phyloP scores from a whole-genome alignment of 2,113 vertebrate species.

The Indicator maculatus region DNA sequence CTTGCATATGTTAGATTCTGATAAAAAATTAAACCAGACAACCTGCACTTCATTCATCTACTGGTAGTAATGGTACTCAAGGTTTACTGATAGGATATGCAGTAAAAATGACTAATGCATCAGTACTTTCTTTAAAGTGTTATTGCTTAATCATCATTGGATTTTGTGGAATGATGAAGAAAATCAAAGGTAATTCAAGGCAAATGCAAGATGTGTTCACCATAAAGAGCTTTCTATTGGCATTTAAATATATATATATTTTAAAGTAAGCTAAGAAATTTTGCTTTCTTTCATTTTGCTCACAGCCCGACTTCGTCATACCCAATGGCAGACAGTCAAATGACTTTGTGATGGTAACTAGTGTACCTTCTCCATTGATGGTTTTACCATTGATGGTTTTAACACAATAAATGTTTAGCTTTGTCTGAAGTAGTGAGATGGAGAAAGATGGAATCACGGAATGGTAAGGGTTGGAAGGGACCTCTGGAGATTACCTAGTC shows the following conservation, averaged over 20 bases:
- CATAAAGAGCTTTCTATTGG: not conserved
- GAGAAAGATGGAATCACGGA: not conserved
- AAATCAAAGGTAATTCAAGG: not conserved
- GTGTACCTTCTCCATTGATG: not conserved
- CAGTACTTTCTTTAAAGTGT: not conserved
- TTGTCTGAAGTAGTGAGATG: not conserved
- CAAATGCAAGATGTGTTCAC: not conserved
- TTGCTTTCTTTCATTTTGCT: not conserved
- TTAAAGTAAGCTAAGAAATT: not conserved
- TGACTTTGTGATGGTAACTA: not conserved
- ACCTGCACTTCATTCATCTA: not conserved
- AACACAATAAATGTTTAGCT: constrained; percentile 9
- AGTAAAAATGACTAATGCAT: not conserved
- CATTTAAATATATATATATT: not conserved
- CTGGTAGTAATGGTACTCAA: not conserved
- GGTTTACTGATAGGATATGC: not conserved
- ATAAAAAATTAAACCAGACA: not conserved
- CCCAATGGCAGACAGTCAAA: not conserved
- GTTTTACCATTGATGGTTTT: not conserved
- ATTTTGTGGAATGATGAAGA: not conserved
- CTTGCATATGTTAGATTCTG: not conserved
- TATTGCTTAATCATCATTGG: not conserved
- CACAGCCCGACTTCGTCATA: not conserved
- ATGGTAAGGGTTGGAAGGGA: too few species aligned
- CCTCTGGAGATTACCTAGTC: too few species aligned